These are phyloP conservation scores for Athripsodes cinereus DNA, from an alignment of 2,888 invertebrate genomes.

Conservation along the genomic window DNA sequence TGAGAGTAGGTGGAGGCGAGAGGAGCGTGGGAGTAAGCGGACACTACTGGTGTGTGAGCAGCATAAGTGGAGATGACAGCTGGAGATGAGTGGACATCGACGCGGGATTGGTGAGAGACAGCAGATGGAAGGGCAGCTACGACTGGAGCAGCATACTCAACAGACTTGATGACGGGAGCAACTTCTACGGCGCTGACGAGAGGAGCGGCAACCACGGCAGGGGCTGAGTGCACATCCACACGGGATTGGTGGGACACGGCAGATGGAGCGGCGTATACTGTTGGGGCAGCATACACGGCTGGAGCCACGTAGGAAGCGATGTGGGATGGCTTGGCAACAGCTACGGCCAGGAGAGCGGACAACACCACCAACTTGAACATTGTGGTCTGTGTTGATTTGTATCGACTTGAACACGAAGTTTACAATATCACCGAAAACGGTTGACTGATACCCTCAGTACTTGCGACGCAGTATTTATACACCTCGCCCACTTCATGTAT, in stretches of 20 bases:
- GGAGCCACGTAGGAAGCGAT: slow-evolving; percentile 32
- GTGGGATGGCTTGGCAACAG: slow-evolving; percentile 48
- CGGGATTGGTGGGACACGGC: slow-evolving; percentile 37
- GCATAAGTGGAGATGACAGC: slow-evolving; percentile 16
- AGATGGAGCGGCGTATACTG: slow-evolving; percentile 30
- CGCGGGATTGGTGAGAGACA: slow-evolving; percentile 31
- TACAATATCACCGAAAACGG: slow-evolving; percentile 25
- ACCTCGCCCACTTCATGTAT: neutral
- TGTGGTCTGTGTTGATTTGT: slow-evolving; percentile 44
- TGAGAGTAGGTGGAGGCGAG: slow-evolving; percentile 28
- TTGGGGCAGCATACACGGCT: slow-evolving; percentile 31
- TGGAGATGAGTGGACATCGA: slow-evolving; percentile 29
- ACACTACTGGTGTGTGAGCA: slow-evolving; percentile 10
- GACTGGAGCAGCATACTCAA: slow-evolving; percentile 26
- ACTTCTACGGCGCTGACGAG: slow-evolving; percentile 19
- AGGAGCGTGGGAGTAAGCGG: slow-evolving; percentile 45
- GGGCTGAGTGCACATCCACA: slow-evolving; percentile 36
- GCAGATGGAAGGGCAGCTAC: slow-evolving; percentile 31
- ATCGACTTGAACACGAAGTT: slow-evolving; percentile 19
- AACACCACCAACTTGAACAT: slow-evolving; percentile 56
- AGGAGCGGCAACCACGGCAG: slow-evolving; percentile 28
- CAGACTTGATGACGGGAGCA: slow-evolving; percentile 29
- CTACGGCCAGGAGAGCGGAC: slow-evolving; percentile 54
- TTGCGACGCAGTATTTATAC: slow-evolving; percentile 17
- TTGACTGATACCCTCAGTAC: slow-evolving; percentile 20